Evolutionary conservation across 2,888 invertebrate species (phyloP).

Genomic region (Drosophila pegasa): DNA sequence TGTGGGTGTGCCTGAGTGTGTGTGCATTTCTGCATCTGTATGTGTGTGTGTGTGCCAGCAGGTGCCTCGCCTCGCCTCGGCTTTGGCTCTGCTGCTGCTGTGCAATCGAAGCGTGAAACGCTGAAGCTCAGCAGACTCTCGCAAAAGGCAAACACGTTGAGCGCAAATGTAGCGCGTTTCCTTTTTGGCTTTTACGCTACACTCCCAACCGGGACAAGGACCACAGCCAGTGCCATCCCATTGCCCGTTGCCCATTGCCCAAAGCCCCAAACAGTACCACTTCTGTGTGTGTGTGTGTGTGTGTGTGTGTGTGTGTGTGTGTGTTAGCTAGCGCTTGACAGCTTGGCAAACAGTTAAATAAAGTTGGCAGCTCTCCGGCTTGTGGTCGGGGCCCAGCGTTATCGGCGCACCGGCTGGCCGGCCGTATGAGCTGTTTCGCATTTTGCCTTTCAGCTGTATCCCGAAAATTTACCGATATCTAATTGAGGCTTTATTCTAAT

Average conservation of each 20-base stretch:
- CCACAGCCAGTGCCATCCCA: slow-evolving; percentile 15
- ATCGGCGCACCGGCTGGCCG: slow-evolving; percentile 39
- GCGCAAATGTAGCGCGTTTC: slow-evolving; percentile 79
- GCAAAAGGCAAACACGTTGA: slow-evolving; percentile 72
- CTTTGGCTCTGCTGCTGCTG: slow-evolving; percentile 47
- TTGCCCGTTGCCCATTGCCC: slow-evolving; percentile 26
- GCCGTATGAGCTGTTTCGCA: slow-evolving; percentile 15
- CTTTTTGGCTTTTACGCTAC: slow-evolving; percentile 70
- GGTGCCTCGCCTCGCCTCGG: slow-evolving; percentile 24
- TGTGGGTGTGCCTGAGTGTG: slow-evolving; percentile 21
- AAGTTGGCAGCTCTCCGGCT: slow-evolving; percentile 70
- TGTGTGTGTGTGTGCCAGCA: slow-evolving; percentile 15
- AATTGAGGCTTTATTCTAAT: slow-evolving; percentile 8
- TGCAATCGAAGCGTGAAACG: slow-evolving; percentile 78
- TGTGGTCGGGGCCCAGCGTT: slow-evolving; percentile 48
- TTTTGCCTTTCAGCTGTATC: slow-evolving; percentile 23
- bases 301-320: slow-evolving; percentile 17
- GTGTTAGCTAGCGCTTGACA: slow-evolving; percentile 76
- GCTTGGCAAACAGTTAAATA: slow-evolving; percentile 80
- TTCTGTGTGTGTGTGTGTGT: slow-evolving; percentile 17
- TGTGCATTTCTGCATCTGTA: slow-evolving; percentile 34
- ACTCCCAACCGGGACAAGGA: slow-evolving; percentile 31
- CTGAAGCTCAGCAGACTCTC: slow-evolving; percentile 59
- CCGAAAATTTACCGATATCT: slow-evolving; percentile 8
- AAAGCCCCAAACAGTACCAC: slow-evolving; percentile 38